Percentiles rank a stretch among this genome's conserved stretches.
These are phyloP conservation scores for Protonibea diacanthus DNA, from an alignment of 2,797 vertebrate genomes.

Conservation along the genomic window DNA sequence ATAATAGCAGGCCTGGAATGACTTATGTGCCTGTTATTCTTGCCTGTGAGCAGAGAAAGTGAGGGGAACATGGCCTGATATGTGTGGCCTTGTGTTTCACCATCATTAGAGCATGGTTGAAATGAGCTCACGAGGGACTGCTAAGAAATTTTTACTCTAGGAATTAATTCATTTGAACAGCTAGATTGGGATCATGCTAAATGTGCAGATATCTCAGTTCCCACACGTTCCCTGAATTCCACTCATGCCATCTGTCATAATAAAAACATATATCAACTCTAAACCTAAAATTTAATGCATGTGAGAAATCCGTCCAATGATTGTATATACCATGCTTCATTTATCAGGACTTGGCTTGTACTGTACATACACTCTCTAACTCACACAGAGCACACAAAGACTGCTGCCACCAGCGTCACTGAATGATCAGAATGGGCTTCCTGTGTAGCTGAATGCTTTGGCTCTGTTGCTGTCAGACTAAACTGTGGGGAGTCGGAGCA, in stretches of 20 bases:
- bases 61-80: slow-evolving; percentile 46
- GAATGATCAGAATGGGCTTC: slow-evolving; percentile 66
- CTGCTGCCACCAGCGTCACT: slow-evolving; percentile 49
- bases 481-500: slow-evolving; percentile 72
- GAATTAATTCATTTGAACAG: slow-evolving; percentile 70
- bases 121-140: slow-evolving; percentile 62
- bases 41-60: slow-evolving; percentile 68
- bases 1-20: slow-evolving; percentile 83
- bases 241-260: slow-evolving; percentile 46
- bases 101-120: slow-evolving; percentile 48
- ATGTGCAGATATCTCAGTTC: slow-evolving; percentile 55
- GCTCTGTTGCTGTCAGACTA: slow-evolving; percentile 78
- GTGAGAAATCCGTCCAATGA: slow-evolving; percentile 44
- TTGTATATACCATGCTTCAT: slow-evolving; percentile 50
- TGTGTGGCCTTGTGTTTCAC: slow-evolving; percentile 62
- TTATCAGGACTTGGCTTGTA: slow-evolving; percentile 37
- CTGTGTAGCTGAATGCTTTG: slow-evolving; percentile 61
- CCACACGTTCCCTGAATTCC: slow-evolving; percentile 33
- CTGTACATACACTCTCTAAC: slow-evolving; percentile 13
- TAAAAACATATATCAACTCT: slow-evolving; percentile 40
- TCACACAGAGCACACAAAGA: slow-evolving; percentile 33
- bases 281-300: slow-evolving; percentile 35
- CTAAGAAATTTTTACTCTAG: slow-evolving; percentile 56
- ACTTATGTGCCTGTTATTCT: slow-evolving; percentile 82
- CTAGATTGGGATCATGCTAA: slow-evolving; percentile 54